A percentile compares a stretch with the other conserved stretches of the same genome.
These are phyloP conservation scores for Tychaedon coryphoeus DNA, from an alignment of 2,113 vertebrate genomes.

Conservation along the genomic window DNA sequence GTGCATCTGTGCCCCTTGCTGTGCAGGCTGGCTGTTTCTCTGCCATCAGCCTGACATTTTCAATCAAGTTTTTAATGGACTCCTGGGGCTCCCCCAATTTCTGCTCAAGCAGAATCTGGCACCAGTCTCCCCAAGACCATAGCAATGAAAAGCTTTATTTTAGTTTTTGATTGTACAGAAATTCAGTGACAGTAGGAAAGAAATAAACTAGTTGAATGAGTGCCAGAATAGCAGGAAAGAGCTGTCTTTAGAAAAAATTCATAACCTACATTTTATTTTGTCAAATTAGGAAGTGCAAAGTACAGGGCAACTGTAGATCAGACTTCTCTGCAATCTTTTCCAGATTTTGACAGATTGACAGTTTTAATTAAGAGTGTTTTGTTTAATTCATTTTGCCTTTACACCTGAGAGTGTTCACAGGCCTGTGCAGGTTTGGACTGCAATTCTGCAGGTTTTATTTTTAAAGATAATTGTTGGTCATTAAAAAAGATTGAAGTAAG, in stretches of 20 bases:
- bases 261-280: neutral
- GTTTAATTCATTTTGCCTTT: slow-evolving; percentile 10
- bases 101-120: neutral
- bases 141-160: slow-evolving; percentile 16
- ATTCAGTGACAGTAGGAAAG: neutral
- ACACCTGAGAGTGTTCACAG: neutral
- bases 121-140: neutral
- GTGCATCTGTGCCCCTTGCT: neutral
- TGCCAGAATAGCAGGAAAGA: neutral
- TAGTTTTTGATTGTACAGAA: slow-evolving; percentile 6
- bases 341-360: slow-evolving; percentile 13
- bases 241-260: neutral
- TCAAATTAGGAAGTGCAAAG: neutral
- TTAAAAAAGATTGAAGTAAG: slow-evolving; percentile 11
- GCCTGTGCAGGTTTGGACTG: neutral
- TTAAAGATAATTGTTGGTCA: neutral
- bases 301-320: neutral
- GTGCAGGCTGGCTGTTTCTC: neutral
- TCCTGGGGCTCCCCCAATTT: neutral
- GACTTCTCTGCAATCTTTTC: neutral
- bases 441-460: neutral
- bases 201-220: neutral
- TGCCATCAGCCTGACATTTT: neutral
- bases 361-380: slow-evolving; percentile 23
- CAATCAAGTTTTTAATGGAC: slow-evolving; percentile 18